These are phyloP conservation scores for Anabacerthia variegaticeps DNA, from an alignment of 2,797 vertebrate genomes.

Conservation along the genomic window DNA sequence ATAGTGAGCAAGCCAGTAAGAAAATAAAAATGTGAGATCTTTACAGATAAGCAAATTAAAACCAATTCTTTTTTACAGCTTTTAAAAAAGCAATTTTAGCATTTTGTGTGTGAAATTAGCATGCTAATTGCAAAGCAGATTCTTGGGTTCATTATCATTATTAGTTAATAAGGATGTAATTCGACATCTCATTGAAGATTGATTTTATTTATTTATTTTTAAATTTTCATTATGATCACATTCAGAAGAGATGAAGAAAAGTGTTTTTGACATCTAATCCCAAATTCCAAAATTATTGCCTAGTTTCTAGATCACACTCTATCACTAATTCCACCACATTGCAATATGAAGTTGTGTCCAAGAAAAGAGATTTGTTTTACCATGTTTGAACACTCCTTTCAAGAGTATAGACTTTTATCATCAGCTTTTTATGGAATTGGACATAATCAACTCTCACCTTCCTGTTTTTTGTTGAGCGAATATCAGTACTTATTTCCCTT, in stretches of 20 bases:
- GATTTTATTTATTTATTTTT: neutral
- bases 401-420: neutral
- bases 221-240: neutral
- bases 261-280: neutral
- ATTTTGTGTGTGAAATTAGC: neutral
- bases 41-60: neutral
- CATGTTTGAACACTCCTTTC: neutral
- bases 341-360: neutral
- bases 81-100: neutral
- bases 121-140: neutral
- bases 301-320: neutral
- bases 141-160: neutral
- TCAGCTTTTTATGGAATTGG: neutral
- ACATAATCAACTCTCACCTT: neutral
- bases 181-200: neutral
- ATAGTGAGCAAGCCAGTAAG: neutral
- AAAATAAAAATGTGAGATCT: neutral
- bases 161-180: neutral
- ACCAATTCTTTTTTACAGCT: neutral
- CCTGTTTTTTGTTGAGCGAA: neutral
- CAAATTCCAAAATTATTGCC: neutral
- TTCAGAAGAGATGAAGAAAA: neutral
- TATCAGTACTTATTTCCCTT: neutral
- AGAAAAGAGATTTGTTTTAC: neutral
- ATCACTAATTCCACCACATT: neutral